Evolutionary conservation across 2,113 vertebrate genomes (phyloP).

Genomic region (Alethe diademata): DNA sequence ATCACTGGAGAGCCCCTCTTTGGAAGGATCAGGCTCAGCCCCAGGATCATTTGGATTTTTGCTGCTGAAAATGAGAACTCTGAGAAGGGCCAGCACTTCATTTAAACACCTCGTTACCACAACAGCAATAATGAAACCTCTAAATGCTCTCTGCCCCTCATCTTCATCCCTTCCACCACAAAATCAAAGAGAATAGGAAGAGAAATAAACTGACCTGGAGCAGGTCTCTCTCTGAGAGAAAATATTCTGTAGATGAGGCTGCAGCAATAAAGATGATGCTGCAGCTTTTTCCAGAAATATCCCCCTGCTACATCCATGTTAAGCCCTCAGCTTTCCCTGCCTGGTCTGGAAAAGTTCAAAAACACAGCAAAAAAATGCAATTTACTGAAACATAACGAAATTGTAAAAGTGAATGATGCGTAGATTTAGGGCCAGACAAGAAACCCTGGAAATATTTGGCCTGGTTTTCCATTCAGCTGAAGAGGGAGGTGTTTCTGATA

Average conservation of each 20-base stretch:
- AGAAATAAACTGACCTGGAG: neutral
- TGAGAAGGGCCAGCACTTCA: neutral
- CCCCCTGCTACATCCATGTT: neutral
- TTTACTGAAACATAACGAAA: neutral
- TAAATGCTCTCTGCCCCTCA: neutral
- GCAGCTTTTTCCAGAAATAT: neutral
- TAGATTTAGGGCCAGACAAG: neutral
- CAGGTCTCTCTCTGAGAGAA: neutral
- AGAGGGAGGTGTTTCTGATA: conserved; percentile 2
- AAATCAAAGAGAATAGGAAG: neutral
- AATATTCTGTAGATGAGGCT: neutral
- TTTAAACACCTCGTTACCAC: neutral
- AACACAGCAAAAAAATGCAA: neutral
- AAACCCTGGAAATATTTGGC: neutral
- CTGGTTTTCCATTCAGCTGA: neutral
- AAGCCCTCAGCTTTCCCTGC: neutral
- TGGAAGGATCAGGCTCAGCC: neutral
- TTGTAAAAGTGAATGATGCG: neutral
- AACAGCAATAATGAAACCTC: neutral
- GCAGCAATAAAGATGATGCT: neutral
- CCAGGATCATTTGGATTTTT: conserved; percentile 32
- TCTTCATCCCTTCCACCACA: neutral
- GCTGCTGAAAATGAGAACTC: neutral
- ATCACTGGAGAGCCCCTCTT: neutral
- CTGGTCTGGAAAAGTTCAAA: neutral